Evolutionary conservation across 2,113 vertebrate species (phyloP), one percentile per base, ranked within the genome.

Genomic region (Syngnathoides biaculeatus): DNA sequence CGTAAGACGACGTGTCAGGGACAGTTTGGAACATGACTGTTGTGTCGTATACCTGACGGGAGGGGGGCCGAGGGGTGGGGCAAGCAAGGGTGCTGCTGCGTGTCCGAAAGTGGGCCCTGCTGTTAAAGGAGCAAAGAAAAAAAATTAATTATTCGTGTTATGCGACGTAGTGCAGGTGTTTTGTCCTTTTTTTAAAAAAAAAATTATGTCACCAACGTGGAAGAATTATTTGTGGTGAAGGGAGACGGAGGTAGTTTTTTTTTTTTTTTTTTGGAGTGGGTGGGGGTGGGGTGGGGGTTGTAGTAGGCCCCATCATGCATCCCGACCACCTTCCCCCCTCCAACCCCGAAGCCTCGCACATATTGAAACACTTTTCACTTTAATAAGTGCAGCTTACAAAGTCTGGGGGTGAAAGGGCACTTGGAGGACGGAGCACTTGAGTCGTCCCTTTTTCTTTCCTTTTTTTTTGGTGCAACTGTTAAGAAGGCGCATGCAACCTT

Each of bases 291-390:
- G 35, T 38, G 35, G 24, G 45, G 17, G 9, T 40, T 42, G 40
- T 22, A 22, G 47, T 88, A 84, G 81, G 89, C 87, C 86, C 89
- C 88, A 85, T 79, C 82, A 71, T 74, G 75, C 80, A 57, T 30
- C 55, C 55, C 26, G 14, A 57, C 77, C 45, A 35, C 64, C 64
- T 42, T 40, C 38, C 60, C 60, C 60, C 40, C 71, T 72, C 78
- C 80, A 26, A 30, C 13, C 86, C 84, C 83, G 77, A 88, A 88
- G 87, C 85, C 79, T 67, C 81, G 71, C 90, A 97, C 97, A 99
- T 96, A 96, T 95, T 98, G 96, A 98, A 99, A 92, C 95, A 96
- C 95, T 99, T 99, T 98, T 93, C 93, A 92, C 92, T 95, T 95
- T 98, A 97, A 96, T 98, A 98, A 97, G 94, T 94, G 94, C 92